Base-by-base conservation (phyloP, 35 echinoderm and acorn worm species). In the Ophioderma brevispina region DNA sequence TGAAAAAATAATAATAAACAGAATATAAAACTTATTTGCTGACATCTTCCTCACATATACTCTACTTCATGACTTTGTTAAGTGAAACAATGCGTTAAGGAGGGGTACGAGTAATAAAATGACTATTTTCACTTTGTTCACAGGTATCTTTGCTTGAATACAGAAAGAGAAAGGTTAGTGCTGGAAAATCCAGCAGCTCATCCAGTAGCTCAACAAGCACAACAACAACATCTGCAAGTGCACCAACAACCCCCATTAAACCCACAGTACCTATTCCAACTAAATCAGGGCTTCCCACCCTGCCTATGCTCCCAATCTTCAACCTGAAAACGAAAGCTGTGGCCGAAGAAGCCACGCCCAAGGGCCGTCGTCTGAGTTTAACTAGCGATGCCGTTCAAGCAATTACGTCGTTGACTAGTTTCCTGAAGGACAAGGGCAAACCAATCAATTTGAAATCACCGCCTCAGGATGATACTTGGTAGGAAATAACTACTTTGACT, bases 111-210 rank as follows among this genome's bases (percentile, higher is more conserved):
- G n/a, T n/a, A n/a, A n/a, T n/a, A n/a, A n/a, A n/a, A n/a, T n/a
- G n/a, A n/a, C n/a, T n/a, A n/a, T n/a, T n/a, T n/a, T n/a, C 19
- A 42, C 30, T n/a, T 86, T n/a, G 25, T 56, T 82, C 37, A n/a
- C 80, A 94, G 93, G 93, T 94, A 19, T 94, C 93, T 32, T 70
- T 94, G 33, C 43, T 91, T 42, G 93, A 94, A 79, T 94, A 94
- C 52, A 89, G 93, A 18, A 94, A 94, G 80, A 76, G 93, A 23
- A 94, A 94, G 63, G 37, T 32, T 32, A 64, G 83, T 37, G 35
- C 36, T 37, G 83, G 56, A 49, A 85, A 64, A 37, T 37, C 15
- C 50, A 40, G 28, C 25, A 43, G 41, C 4, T 40, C 36, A 36
- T 37, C 83, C 32, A 37, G 50, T 17, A 85, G 50, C 23, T 33